Base-by-base conservation (phyloP, 2,113 vertebrate genomes). In the Procavia capensis region DNA sequence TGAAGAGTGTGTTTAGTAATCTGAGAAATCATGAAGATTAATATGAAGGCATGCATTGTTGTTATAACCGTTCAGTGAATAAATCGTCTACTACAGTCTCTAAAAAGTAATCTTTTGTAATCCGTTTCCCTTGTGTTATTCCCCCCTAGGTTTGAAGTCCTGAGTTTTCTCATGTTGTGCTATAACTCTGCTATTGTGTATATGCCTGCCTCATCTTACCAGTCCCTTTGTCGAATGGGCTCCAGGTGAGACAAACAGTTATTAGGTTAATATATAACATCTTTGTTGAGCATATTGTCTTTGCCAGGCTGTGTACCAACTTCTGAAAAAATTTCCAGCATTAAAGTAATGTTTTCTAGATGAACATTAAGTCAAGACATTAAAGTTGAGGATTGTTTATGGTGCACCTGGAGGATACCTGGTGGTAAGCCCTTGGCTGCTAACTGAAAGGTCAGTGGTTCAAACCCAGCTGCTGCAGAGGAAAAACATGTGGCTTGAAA, bases 161-260 rank as follows among this genome's bases (percentile, higher is more conserved):
- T 99, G 96, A 99, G 99, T 98, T 99, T 99, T 98, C 99, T 99
- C 92, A 99, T 99, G 99, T 97, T 99, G 91, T 99, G 99, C 97
- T 99, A 99, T 98, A 99, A 99, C 98, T 99, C 99, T 85, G 99
- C 99, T 91, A 99, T 99, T 97, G 99, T 99, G 93, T 99, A 99
- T 98, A 99, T 99, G 99, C 99, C 99, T 39, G 98, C 98, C 25
- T 99, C 99, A 74, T 99, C 99, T 98, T 99, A 99, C 97, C 99
- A 99, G 70, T 99, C 99, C 0, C 99, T 99, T 94, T 99, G 99
- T 98, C 99, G 98, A 5, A 99, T 99, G 99, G 99, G 99, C 95
- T 99, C 99, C 96, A 99, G 99, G 99, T 99, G 94, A 99, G 99
- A 93, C 89, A 29, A 88, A 27, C 82, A 70, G 74, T 90, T 78